Evolutionary conservation across 1,140 invertebrate species (phyloP).

Genomic region (Leguminivora glycinivorella): DNA sequence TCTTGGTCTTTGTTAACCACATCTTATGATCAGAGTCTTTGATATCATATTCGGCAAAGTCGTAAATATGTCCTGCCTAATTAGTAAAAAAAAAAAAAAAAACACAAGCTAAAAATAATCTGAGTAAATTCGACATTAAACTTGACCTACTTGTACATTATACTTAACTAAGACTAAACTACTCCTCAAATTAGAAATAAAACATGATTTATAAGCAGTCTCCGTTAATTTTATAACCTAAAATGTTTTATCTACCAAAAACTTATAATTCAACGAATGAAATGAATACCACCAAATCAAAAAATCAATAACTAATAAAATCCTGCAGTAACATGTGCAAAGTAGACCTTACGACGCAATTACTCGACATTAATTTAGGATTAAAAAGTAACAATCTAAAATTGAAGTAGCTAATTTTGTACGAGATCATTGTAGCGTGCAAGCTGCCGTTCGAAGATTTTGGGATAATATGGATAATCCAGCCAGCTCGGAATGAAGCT

Average conservation of each 20-base stretch:
- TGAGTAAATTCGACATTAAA: no score
- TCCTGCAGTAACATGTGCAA: slow-evolving; percentile 39
- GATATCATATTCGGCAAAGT: no score
- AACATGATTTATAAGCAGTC: no score
- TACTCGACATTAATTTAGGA: slow-evolving; percentile 52
- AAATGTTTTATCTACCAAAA: background rate
- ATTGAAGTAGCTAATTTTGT: slow-evolving; percentile 55
- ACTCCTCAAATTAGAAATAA: no score
- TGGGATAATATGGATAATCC: slow-evolving; percentile 70
- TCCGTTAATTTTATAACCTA: background rate
- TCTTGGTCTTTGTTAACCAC: no score
- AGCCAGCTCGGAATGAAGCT: slow-evolving; percentile 56
- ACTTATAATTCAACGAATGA: background rate
- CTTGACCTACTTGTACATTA: no score
- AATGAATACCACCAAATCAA: slow-evolving; percentile 36
- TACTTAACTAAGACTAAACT: no score
- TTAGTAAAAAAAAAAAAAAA: no score
- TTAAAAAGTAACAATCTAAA: slow-evolving; percentile 59
- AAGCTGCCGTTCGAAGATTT: slow-evolving; percentile 60
- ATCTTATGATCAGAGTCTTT: no score
- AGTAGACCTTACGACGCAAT: slow-evolving; percentile 46
- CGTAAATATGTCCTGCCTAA: no score
- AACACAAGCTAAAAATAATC: no score
- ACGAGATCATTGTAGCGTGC: slow-evolving; percentile 44
- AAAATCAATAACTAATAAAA: slow-evolving; percentile 36